Conservation (phyloP, 2,797 vertebrate genomes). For the Petrocephalus sullivani region DNA sequence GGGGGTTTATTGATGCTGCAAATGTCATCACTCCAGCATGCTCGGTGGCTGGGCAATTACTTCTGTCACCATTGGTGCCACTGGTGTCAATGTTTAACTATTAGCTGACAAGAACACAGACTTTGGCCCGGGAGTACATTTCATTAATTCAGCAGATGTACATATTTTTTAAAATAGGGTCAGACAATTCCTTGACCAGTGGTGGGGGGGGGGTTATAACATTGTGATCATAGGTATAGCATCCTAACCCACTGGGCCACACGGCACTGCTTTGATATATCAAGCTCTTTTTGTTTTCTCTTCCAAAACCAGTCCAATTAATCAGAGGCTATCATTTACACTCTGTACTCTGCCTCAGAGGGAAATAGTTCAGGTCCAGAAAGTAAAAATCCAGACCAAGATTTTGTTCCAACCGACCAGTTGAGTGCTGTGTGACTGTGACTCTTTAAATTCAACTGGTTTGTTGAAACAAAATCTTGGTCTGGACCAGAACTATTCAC, state of each 20-base stretch:
- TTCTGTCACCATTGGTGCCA: slow-evolving; percentile 34
- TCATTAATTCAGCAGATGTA: not conserved
- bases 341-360: not conserved
- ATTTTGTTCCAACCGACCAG: not conserved
- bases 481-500: not conserved
- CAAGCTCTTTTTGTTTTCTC: not conserved
- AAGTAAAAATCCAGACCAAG: not conserved
- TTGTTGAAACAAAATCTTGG: not conserved
- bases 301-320: not conserved
- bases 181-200: not conserved
- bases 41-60: slow-evolving; percentile 41
- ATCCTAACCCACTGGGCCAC: not conserved
- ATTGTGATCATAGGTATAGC: not conserved
- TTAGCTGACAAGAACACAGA: not conserved
- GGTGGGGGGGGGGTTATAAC: not conserved
- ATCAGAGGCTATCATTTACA: not conserved
- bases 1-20: slow-evolving; percentile 40
- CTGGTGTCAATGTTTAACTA: not conserved
- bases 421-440: not conserved
- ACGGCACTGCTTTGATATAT: not conserved
- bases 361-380: not conserved
- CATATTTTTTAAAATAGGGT: not conserved
- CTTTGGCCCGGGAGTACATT: not conserved
- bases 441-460: not conserved
- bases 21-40: slow-evolving; percentile 50